These are phyloP conservation scores for Branchinecta lindahli DNA, from an alignment of 1,140 invertebrate genomes.

Conservation along the genomic window DNA sequence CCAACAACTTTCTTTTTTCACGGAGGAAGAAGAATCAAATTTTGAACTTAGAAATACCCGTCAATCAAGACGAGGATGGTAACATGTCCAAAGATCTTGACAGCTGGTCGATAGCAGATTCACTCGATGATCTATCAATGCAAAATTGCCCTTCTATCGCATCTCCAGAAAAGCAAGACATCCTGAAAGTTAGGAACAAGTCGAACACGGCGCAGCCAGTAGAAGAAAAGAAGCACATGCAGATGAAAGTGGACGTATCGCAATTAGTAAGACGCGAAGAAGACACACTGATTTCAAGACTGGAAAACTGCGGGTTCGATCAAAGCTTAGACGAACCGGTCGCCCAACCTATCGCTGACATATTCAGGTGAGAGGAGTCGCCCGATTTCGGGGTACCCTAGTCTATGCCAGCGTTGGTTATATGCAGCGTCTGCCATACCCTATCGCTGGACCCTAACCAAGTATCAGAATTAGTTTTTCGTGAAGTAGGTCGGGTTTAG, in stretches of 20 bases:
- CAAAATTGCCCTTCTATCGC: not conserved
- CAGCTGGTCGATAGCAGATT: not conserved
- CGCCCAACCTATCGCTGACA: too few species aligned
- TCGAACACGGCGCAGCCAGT: not conserved
- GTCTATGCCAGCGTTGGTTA: too few species aligned
- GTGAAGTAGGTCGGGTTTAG: too few species aligned
- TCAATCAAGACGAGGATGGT: not conserved
- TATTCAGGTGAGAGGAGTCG: too few species aligned
- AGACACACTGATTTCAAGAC: slow-evolving; percentile 8
- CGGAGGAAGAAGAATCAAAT: not conserved
- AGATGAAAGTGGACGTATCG: not conserved
- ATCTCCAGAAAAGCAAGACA: not conserved
- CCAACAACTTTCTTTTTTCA: not conserved
- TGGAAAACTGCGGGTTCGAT: not conserved
- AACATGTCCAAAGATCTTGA: not conserved
- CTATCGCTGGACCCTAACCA: too few species aligned
- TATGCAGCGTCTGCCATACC: too few species aligned
- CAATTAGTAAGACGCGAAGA: not conserved
- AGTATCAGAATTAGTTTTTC: too few species aligned
- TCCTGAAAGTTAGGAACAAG: not conserved
- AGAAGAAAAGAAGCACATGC: not conserved
- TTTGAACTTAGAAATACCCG: not conserved
- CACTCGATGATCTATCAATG: not conserved
- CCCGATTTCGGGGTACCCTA: too few species aligned
- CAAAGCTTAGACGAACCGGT: not conserved